Conservation (phyloP, 1,140 invertebrate species). For the Cataglyphis hispanica region DNA sequence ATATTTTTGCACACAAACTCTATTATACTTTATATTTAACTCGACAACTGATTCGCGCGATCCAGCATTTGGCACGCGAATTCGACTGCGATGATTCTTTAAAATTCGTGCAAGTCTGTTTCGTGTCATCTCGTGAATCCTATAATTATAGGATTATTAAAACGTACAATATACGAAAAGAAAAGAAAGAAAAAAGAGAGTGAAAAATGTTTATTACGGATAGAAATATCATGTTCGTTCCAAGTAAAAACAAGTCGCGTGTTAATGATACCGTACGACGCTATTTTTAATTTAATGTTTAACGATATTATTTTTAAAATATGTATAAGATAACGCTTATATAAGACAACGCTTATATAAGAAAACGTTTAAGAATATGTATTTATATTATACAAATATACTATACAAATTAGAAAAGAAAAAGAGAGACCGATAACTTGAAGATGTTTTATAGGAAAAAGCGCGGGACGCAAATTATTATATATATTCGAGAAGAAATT, state of each 20-base stretch:
- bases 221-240: slow-evolving; percentile 17
- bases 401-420: too few species aligned
- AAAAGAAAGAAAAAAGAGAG: background rate
- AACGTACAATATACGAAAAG: background rate
- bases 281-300: slow-evolving; percentile 5
- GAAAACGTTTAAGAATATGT: too few species aligned
- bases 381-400: too few species aligned
- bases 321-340: background rate
- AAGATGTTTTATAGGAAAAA: slow-evolving; percentile 21
- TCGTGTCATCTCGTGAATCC: background rate
- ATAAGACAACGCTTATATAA: too few species aligned
- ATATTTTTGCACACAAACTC: background rate
- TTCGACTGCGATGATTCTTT: background rate
- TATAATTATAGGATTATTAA: slow-evolving; percentile 6
- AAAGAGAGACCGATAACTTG: background rate
- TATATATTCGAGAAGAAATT: slow-evolving; percentile 10
- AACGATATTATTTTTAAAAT: slow-evolving; percentile 23
- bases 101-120: background rate
- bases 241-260: background rate
- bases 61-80: slow-evolving; percentile 3
- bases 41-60: background rate
- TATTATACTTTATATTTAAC: slow-evolving; percentile 11
- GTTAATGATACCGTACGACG: slow-evolving; percentile 12
- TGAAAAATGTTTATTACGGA: background rate
- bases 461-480: slow-evolving; percentile 25